Percentiles rank a stretch among this genome's conserved stretches.
phyloP scores from a whole-genome alignment of 2,888 invertebrate genomes.

The Nymphalis polychloros region DNA sequence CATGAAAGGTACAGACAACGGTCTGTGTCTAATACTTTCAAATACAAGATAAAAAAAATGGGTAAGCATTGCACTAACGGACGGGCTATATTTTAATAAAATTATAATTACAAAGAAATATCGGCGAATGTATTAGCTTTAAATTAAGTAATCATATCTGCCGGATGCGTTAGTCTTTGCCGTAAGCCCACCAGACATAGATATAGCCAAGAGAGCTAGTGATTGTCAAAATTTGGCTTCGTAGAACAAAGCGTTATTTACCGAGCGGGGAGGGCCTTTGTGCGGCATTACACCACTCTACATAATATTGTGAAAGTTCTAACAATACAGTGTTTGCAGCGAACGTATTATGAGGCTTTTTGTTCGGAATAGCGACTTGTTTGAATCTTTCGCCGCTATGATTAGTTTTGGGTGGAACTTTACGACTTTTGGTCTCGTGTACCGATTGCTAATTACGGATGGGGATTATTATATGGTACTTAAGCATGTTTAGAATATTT shows the following conservation, averaged over 20 bases:
- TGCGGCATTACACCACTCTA: slow-evolving; percentile 80
- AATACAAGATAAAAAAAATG: too few species aligned
- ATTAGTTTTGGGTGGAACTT: slow-evolving; percentile 53
- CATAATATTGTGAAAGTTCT: slow-evolving; percentile 81
- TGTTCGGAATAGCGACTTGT: slow-evolving; percentile 59
- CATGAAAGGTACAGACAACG: too few species aligned
- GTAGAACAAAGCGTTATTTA: slow-evolving; percentile 82
- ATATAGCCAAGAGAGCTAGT: slow-evolving; percentile 76
- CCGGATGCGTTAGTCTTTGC: slow-evolving; percentile 56
- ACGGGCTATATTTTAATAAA: too few species aligned
- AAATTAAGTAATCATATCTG: slow-evolving; percentile 15
- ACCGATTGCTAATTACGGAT: slow-evolving; percentile 37
- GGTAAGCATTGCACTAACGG: too few species aligned
- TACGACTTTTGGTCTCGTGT: slow-evolving; percentile 38
- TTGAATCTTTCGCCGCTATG: slow-evolving; percentile 50
- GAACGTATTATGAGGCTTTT: slow-evolving; percentile 64
- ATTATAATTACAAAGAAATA: too few species aligned
- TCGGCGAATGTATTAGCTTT: not conserved
- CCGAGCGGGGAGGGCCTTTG: slow-evolving; percentile 76
- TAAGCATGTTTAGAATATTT: not conserved
- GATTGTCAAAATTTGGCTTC: slow-evolving; percentile 83
- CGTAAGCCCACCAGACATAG: slow-evolving; percentile 55
- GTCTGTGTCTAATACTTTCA: too few species aligned
- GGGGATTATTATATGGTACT: slow-evolving; percentile 1
- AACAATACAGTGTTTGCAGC: slow-evolving; percentile 74